Evolutionary conservation across 2,113 vertebrate species (phyloP).

Genomic region (Pogonocichla stellata): DNA sequence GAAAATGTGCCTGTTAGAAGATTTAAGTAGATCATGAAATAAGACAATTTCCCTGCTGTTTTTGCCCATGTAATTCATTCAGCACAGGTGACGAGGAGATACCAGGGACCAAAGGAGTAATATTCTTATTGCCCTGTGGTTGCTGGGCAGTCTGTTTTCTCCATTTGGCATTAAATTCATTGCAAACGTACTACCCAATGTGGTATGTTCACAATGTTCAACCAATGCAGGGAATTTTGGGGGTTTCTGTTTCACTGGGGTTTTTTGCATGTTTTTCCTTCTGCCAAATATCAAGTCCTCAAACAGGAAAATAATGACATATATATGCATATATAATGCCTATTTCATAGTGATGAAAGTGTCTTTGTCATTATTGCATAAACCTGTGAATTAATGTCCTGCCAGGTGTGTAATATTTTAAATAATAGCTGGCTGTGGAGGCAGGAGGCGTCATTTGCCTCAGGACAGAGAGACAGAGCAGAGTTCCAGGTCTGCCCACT

Average conservation of each 20-base stretch:
- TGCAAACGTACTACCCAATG: background rate
- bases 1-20: background rate
- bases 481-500: background rate
- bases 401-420: background rate
- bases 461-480: background rate
- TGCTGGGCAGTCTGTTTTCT: background rate
- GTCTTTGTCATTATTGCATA: background rate
- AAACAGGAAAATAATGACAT: background rate
- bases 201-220: background rate
- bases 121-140: background rate
- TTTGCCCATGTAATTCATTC: background rate
- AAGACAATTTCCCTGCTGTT: background rate
- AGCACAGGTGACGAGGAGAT: background rate
- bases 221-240: background rate
- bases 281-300: background rate
- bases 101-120: background rate
- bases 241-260: accelerated
- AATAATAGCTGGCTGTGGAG: background rate
- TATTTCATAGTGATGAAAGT: background rate
- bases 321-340: background rate
- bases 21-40: slow-evolving; percentile 4
- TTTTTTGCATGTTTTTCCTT: background rate
- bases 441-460: background rate
- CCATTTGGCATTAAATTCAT: background rate
- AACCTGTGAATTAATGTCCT: background rate